Evolutionary conservation across 1,140 invertebrate species (phyloP), one percentile per base, ranked within the genome.

Genomic region (Drosophila erecta): DNA sequence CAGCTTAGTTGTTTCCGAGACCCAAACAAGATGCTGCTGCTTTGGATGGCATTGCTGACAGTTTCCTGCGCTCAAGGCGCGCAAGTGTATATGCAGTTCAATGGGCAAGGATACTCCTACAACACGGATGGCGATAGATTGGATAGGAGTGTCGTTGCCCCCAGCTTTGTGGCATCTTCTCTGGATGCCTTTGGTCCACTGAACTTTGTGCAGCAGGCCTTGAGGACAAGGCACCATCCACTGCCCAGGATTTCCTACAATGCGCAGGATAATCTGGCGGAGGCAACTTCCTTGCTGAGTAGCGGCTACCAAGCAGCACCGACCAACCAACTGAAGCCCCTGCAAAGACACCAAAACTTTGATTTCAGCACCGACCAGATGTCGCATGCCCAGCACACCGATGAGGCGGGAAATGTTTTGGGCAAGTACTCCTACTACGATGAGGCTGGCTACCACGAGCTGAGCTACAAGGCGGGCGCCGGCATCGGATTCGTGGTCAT

Each of bases 371-470:
- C 87, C 5, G 59, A 95, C 12, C 95, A 95, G 71, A 95, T 95
- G 84, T 93, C 95, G 73, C 92, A 95, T 69, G 94, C 94, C 2
- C 95, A 96, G 91, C 94, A 94, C 47, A 95, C 95, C 71, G 95
- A 96, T 85, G 93, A 94, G 1, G 92, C 92, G 14, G 95, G 95
- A 22, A 95, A 95, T 79, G 94, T 95, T 0, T 86, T 94, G 71
- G 95, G 95, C 24, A 95, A 95, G 4, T 96, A 96, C 91, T 95
- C 95, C 3, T 96, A 95, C 86, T 91, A 95, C 27, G 95, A 95
- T 78, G 95, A 95, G 27, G 83, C 83, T 22, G 87, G 81, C 27
- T 90, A 84, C 54, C 83, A 90, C 22, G 87, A 90, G 61, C 40
- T 90, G 6, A 90, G 79, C 74, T 90, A 87, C 41, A 84, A 90